Base-by-base conservation (phyloP, 2,888 invertebrate species). In the Lacanobia oleracea region DNA sequence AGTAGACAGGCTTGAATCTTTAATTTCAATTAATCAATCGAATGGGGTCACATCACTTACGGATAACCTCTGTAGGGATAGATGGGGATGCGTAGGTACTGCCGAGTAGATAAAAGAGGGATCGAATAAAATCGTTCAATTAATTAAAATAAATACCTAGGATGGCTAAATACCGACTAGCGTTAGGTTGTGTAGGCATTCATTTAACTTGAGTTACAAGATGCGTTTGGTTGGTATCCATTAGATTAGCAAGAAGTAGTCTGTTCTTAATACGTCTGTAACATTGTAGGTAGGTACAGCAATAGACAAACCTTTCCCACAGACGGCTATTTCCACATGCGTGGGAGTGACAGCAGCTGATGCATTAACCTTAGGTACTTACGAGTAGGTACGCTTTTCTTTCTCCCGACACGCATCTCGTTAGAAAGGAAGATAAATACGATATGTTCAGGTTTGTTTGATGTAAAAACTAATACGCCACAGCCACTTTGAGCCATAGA, bases 1-100 rank as follows among this genome's bases (percentile, higher is more conserved):
- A 37, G 23, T 14, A 48, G 51, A 79, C 84, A 75, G 72, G 71
- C 72, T 78, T 84, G 82, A 79, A 75, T 81, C 81, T 82, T 84
- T 75, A 64, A 77, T 77, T 77, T 75, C 76, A 75, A 77, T 80
- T 67, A 67, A 75, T 77, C 64, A 75, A 64, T 75, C 37, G 45
- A 51, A 63, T 63, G 60, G 75, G 12, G 40, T 62, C 80, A 57
- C 40, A 48, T 74, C 16, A 48, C 21, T 66, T 61, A 62, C 66
- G 61, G 74, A 74, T 78, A 48, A 66, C 5, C 59, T 65, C 40
- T 62, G 37, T 51, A 56, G 54, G 65, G 51, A 56, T 57, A 33
- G 66, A 8, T 45, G 40, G 50, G 65, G 45, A 51, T 56, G 18
- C 62, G 48, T 43, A 60, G 50, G 50, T 57, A 48, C 18, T 16